phyloP scores from a whole-genome alignment of 2,797 vertebrate genomes.

The Karalla daura region DNA sequence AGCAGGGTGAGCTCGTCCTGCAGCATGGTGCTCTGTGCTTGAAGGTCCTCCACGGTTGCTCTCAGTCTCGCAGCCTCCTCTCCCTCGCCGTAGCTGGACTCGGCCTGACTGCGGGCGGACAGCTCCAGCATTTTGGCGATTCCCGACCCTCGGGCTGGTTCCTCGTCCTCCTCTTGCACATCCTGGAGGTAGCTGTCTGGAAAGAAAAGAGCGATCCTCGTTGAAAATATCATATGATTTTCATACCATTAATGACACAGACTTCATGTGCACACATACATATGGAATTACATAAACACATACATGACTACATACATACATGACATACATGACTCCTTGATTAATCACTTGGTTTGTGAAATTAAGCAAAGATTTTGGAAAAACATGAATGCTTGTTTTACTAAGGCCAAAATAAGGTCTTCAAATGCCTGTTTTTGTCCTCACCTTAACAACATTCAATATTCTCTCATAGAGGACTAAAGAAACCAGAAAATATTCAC shows the following conservation, averaged over 20 bases:
- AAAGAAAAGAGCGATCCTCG: constrained; percentile 12
- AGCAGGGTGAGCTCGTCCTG: constrained; percentile 94
- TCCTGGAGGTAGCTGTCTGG: constrained; percentile 81
- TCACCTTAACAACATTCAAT: too few species aligned
- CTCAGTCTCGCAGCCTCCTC: constrained; percentile 79
- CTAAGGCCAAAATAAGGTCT: too few species aligned
- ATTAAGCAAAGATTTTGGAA: too few species aligned
- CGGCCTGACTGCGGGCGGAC: constrained; percentile 61
- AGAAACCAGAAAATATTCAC: too few species aligned
- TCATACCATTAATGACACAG: not conserved
- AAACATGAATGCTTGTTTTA: too few species aligned
- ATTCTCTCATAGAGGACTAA: too few species aligned
- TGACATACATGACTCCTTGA: too few species aligned
- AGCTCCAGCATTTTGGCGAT: constrained; percentile 73
- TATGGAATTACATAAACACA: not conserved
- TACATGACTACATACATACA: too few species aligned
- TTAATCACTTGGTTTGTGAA: too few species aligned
- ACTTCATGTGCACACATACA: not conserved
- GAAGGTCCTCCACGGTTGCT: constrained; percentile 85
- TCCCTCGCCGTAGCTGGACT: constrained; percentile 46
- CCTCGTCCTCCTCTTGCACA: constrained; percentile 83
- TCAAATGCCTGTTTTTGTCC: too few species aligned
- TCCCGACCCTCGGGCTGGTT: constrained; percentile 65
- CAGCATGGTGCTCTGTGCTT: constrained; percentile 91
- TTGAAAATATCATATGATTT: not conserved